Evolutionary conservation across 2,797 vertebrate genomes (phyloP).

Genomic region (Artibeus jamaicensis): DNA sequence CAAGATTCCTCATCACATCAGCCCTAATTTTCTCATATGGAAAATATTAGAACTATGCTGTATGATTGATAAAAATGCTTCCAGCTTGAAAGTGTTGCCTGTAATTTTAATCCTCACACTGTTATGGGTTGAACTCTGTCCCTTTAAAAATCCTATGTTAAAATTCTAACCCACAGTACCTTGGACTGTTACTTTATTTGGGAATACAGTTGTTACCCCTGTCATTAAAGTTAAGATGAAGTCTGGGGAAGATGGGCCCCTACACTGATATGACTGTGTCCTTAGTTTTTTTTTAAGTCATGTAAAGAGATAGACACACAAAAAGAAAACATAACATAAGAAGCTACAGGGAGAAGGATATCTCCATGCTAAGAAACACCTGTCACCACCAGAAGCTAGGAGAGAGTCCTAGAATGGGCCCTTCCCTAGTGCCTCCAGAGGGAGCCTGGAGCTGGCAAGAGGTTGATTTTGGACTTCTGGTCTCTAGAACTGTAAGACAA

Average conservation of each 20-base stretch:
- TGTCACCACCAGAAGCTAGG: not conserved
- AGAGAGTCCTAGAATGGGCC: not conserved
- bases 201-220: not conserved
- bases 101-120: not conserved
- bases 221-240: not conserved
- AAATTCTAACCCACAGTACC: not conserved
- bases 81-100: not conserved
- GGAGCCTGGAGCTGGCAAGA: not conserved
- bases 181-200: not conserved
- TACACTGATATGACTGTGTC: not conserved
- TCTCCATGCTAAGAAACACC: not conserved
- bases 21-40: not conserved
- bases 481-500: not conserved
- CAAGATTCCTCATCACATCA: not conserved
- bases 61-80: not conserved
- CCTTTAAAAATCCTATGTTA: not conserved
- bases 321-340: not conserved
- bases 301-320: not conserved
- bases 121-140: not conserved
- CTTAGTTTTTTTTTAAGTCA: not conserved
- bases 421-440: not conserved
- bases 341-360: not conserved
- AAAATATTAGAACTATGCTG: not conserved
- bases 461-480: not conserved
- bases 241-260: not conserved